Evolutionary conservation across 1,140 invertebrate species (phyloP).

Genomic region (Bombus waltoni): DNA sequence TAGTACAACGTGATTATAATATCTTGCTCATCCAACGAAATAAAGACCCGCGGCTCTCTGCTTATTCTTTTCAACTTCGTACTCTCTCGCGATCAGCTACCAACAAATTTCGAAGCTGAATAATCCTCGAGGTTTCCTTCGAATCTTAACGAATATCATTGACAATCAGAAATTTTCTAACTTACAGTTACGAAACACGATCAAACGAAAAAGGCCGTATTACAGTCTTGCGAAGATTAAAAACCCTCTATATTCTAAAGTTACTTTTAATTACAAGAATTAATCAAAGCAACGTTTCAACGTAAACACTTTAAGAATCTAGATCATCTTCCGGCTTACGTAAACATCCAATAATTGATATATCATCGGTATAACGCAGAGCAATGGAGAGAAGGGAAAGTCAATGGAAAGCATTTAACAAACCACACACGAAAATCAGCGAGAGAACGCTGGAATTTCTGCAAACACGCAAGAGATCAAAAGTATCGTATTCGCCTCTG

Average conservation of each 20-base stretch:
- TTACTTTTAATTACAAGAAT: neutral
- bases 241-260: too few relatives aligned
- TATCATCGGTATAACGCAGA: neutral
- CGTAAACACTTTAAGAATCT: neutral
- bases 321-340: neutral
- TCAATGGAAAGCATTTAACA: conserved; percentile 24
- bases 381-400: neutral
- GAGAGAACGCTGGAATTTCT: conserved; percentile 14
- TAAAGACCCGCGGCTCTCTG: conserved; percentile 30
- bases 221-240: too few relatives aligned
- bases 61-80: too few relatives aligned
- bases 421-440: neutral
- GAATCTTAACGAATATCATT: too few relatives aligned
- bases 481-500: neutral
- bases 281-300: neutral
- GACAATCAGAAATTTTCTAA: too few relatives aligned
- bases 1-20: conserved; percentile 76
- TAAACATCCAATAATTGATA: conserved; percentile 2
- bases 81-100: too few relatives aligned
- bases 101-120: too few relatives aligned
- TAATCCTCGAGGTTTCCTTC: too few relatives aligned
- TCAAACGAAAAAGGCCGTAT: too few relatives aligned
- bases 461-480: conserved; percentile 49
- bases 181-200: too few relatives aligned
- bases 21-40: conserved; percentile 66